Base-by-base conservation (phyloP, 2,113 vertebrate genomes). In the Seriola dumerili region DNA sequence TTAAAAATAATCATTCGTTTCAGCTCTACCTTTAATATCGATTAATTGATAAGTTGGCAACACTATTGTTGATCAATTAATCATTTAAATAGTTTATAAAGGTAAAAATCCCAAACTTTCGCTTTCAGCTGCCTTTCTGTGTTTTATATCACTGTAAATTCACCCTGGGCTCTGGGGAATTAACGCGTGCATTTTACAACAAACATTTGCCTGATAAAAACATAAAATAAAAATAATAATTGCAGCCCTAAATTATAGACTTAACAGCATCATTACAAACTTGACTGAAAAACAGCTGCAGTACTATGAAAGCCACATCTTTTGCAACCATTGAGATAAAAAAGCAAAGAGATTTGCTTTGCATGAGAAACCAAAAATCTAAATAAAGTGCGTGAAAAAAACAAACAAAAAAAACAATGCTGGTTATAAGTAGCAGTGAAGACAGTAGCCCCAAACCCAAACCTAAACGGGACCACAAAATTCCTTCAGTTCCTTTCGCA, bases 401-500 rank as follows among this genome's bases (percentile, higher is more conserved):
- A 70, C 21, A 42, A 42, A 42, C 8, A 42, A 42, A 38, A 38
- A 38, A 38, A 42, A 42, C 40, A 42, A 42, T 8, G 6, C 32
- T 69, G 7, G 36, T 79, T 78, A 11, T 36, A 77, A 62, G 55
- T 4, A 55, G 38, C 10, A 64, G n/a, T 73, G 48, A 69, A 64
- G 40, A 55, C 63, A 69, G 14, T 14, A 38, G 36, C 54, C 65
- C 23, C 71, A 72, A 55, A 38, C 29, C 59, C 55, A 78, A 80
- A 55, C 57, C 42, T 48, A 42, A 78, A 57, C 0, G 10, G 32
- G 32, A 12, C 79, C 29, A 16, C 65, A 72, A 34, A 40, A 78
- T 82, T 87, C 74, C 62, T 76, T 50, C 48, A 79, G 62, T 58
- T 50, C 65, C 0, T 57, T 32, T 83, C 5, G 54, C 25, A 44